A percentile compares a stretch with the other conserved stretches of the same genome.
Evolutionary conservation across 2,113 vertebrate genomes (phyloP).

Genomic region (Zosterops pallidus): DNA sequence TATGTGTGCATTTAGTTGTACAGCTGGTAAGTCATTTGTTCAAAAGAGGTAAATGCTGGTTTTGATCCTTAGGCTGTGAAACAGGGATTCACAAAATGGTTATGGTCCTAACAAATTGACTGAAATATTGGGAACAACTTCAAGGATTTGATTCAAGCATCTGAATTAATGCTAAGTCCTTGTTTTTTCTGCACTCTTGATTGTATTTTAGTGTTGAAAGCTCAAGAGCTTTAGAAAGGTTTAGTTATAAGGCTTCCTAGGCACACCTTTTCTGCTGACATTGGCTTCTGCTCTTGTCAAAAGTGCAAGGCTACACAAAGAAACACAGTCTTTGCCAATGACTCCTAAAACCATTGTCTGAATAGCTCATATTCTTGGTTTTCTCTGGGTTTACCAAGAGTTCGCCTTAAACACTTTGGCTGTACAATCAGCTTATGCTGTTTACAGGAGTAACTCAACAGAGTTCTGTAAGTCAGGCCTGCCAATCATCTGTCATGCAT

Average conservation of each 20-base stretch:
- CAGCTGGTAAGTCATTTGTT: constrained; percentile 77
- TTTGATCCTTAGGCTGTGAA: constrained; percentile 86
- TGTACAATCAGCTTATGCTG: not conserved
- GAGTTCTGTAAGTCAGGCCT: not conserved
- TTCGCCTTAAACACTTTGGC: not conserved
- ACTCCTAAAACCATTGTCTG: not conserved
- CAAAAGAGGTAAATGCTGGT: constrained; percentile 65
- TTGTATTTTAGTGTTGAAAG: constrained; percentile 6
- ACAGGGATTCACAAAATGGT: constrained; percentile 13
- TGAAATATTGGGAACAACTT: constrained; percentile 18
- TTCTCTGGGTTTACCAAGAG: not conserved
- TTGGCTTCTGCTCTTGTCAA: not conserved
- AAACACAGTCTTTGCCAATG: not conserved
- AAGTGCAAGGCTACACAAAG: not conserved
- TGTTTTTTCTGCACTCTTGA: not conserved
- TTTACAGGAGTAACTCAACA: not conserved
- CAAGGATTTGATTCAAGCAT: constrained; percentile 1
- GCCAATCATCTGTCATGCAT: not conserved
- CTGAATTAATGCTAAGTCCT: constrained; percentile 11
- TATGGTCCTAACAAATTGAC: not conserved
- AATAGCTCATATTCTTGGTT: not conserved
- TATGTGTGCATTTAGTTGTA: constrained; percentile 79
- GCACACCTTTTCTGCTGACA: not conserved
- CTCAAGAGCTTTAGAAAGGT: not conserved
- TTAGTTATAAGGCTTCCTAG: not conserved